Base-by-base conservation (phyloP, 2,888 invertebrate species). In the Keiferia lycopersicella region DNA sequence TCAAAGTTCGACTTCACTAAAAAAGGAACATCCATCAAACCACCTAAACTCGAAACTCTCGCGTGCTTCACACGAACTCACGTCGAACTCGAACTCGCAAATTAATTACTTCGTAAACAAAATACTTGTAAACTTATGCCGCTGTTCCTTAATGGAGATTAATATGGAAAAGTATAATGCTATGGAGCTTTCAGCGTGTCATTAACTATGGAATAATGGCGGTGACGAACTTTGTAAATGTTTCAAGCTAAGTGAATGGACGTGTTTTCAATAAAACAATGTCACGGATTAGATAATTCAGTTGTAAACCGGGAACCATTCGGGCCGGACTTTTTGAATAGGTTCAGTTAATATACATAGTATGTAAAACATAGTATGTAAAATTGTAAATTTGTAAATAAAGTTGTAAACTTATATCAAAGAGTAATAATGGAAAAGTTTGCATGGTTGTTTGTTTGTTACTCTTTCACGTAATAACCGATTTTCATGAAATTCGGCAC, bases 31-130 rank as follows among this genome's bases (percentile, higher is more conserved):
- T 22, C 12, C 14, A 53, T 22, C 14, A 22, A 14, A 56, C 26
- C 56, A 16, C 26, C 34, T 34, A 16, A 18, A 56, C 10, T n/a
- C 34, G n/a, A n/a, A 6, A 85, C 30, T 18, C 18, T 22, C 39
- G 62, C 65, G 59, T 65, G 64, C 65, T 51, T 59, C 34, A 64
- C 59, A 60, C 62, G 16, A 58, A 72, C 74, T 72, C 68, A 63
- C 70, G 71, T n/a, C n/a, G n/a, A n/a, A n/a, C n/a, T n/a, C n/a
- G n/a, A 72, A 71, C 75, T 72, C 72, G 72, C 71, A 81, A 82
- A 83, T 84, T 80, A 81, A 80, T 78, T 71, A 78, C 77, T 82
- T 82, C 80, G 82, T 80, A 80, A 81, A 83, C 83, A 80, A 81
- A 83, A 80, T 79, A 77, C 75, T 74, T 78, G 39, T 53, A 65